phyloP scores from a whole-genome alignment of 2,888 invertebrate species.

The Notodonta dromedarius region DNA sequence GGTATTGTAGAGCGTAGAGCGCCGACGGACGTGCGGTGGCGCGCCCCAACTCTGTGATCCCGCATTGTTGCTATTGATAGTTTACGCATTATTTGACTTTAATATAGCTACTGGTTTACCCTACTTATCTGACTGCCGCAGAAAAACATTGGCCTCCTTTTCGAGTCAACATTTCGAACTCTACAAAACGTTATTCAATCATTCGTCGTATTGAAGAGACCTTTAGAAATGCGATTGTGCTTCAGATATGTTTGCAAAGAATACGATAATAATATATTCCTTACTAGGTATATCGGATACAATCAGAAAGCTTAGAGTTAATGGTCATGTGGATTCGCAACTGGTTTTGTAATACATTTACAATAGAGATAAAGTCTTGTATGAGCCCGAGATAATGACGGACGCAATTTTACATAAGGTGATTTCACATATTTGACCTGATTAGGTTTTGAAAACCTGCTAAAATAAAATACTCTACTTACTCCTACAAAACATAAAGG shows the following conservation, averaged over 20 bases:
- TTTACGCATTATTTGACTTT: conserved; percentile 60
- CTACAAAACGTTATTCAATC: conserved; percentile 30
- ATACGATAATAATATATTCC: conserved; percentile 24
- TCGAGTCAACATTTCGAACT: conserved; percentile 6
- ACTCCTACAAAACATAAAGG: too few relatives aligned
- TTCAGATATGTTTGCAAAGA: conserved; percentile 21
- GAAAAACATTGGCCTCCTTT: conserved; percentile 21
- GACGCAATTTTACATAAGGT: too few relatives aligned
- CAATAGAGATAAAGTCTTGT: background rate
- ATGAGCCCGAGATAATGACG: background rate
- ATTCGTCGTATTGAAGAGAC: conserved; percentile 18
- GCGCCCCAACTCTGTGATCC: conserved; percentile 50
- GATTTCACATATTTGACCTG: too few relatives aligned
- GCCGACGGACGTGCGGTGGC: conserved; percentile 38
- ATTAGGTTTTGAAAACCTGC: too few relatives aligned
- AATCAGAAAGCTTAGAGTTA: conserved; percentile 38
- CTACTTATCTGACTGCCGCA: conserved; percentile 30
- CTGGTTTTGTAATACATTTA: conserved; percentile 19
- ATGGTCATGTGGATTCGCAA: conserved; percentile 26
- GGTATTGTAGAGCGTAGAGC: conserved; percentile 33
- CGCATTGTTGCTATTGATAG: conserved; percentile 64
- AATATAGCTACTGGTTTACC: conserved; percentile 53
- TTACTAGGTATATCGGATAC: conserved; percentile 11
- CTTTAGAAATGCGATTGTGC: conserved; percentile 22
- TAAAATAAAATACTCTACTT: too few relatives aligned